Evolutionary conservation across 2,888 invertebrate species (phyloP).

Genomic region (Empis stercorea): DNA sequence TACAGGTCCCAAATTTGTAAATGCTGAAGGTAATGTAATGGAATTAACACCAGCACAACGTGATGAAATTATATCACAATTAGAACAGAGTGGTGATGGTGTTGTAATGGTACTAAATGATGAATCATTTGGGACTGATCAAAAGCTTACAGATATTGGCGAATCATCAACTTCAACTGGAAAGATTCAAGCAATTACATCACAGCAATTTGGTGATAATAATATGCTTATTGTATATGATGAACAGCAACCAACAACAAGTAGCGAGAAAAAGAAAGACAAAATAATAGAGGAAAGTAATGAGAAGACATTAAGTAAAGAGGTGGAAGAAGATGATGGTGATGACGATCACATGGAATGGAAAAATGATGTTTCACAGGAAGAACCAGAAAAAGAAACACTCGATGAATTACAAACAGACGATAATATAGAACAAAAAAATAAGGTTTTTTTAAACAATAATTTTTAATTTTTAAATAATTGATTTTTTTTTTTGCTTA

Average conservation of each 20-base stretch:
- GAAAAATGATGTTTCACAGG: constrained; percentile 14
- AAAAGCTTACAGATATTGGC: constrained; percentile 23
- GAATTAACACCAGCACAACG: constrained; percentile 34
- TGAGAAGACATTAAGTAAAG: constrained; percentile 3
- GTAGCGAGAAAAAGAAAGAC: constrained; percentile 9
- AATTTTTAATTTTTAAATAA: too few relatives aligned
- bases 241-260: not conserved
- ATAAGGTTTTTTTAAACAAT: not conserved
- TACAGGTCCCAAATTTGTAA: constrained; percentile 36
- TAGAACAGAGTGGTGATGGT: constrained; percentile 31
- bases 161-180: constrained; percentile 8
- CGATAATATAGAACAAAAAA: not conserved
- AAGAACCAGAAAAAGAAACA: not conserved
- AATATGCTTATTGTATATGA: not conserved
- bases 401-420: not conserved
- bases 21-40: constrained; percentile 37
- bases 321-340: constrained; percentile 14
- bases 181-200: constrained; percentile 13
- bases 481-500: constrained; percentile 3
- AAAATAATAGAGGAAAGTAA: constrained; percentile 10
- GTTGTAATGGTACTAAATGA: constrained; percentile 34
- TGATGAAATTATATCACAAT: constrained; percentile 33
- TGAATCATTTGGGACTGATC: constrained; percentile 21
- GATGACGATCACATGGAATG: constrained; percentile 22
- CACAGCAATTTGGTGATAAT: constrained; percentile 11